Base-by-base conservation (phyloP, 2,113 vertebrate genomes). In the Nestor notabilis region DNA sequence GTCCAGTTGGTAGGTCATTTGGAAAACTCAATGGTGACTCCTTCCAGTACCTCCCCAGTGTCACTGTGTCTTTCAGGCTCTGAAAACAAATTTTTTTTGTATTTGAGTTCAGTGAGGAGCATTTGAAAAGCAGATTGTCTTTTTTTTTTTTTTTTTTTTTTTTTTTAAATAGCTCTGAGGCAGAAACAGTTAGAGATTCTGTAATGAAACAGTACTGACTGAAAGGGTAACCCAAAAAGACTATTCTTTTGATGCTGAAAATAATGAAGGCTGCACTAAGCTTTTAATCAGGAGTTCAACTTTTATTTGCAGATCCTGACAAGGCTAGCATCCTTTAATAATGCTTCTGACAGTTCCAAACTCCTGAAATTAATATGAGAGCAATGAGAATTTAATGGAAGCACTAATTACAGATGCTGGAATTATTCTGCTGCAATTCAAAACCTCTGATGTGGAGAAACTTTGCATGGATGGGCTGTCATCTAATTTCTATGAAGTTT, bases 391-490 rank as follows among this genome's bases (percentile, higher is more conserved):
- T 95, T 91, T 97, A 97, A 96, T 96, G 89, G 91, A 95, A 94
- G 64, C 0, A 0, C 95, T 97, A 96, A 97, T 97, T 97, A 95
- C 91, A 91, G 79, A 95, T 96, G 95, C 93, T 78, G 75, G 91
- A 95, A 86, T 95, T 94, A 95, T 91, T 93, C 92, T 90, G 58
- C 89, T 7, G 70, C 81, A 76, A 95, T 96, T 97, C 95, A 94
- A 91, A 96, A 90, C 70, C 93, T 96, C 87, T 95, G 97, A 94
- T 95, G 95, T 95, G 95, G 87, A 97, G 95, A 96, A 96, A 91
- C 91, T 96, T 94, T 78, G 75, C 91, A 97, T 1, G 78, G 87
- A 93, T 96, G 95, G 95, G n/a, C 87, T 93, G 84, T 44, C 82
- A 75, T 94, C 89, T 95, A 96, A 96, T 97, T 95, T 92, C 90